Evolutionary conservation across 2,888 invertebrate species (phyloP).

Genomic region (Sisyra nigra): DNA sequence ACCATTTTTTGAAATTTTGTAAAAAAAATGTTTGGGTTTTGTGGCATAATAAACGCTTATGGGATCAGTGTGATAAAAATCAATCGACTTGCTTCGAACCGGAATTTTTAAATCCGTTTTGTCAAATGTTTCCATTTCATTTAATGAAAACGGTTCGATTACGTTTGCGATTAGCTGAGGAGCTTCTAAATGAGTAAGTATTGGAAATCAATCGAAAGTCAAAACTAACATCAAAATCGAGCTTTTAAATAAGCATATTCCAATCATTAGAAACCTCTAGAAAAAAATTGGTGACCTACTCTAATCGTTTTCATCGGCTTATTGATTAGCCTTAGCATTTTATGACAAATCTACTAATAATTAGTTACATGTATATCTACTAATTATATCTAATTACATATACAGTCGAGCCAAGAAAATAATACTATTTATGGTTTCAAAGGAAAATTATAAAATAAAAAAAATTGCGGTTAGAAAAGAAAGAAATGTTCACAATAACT

Average conservation of each 20-base stretch:
- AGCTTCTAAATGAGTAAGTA: conserved; percentile 46
- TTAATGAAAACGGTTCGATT: conserved; percentile 76
- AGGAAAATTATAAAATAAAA: too few species aligned
- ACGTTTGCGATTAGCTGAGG: conserved; percentile 52
- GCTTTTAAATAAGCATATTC: neutral
- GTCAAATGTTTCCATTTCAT: conserved; percentile 74
- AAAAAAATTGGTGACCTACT: too few species aligned
- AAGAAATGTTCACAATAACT: too few species aligned
- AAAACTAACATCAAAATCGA: neutral
- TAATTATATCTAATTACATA: too few species aligned
- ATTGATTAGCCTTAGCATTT: too few species aligned
- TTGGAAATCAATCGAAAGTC: neutral
- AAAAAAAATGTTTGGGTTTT: conserved; percentile 63
- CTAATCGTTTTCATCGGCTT: too few species aligned
- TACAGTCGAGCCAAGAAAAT: too few species aligned
- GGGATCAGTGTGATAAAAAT: conserved; percentile 58
- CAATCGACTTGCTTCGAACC: conserved; percentile 50
- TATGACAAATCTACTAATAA: too few species aligned
- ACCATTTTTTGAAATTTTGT: conserved; percentile 63
- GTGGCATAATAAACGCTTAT: conserved; percentile 69
- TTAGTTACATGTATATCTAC: too few species aligned
- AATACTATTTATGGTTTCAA: too few species aligned
- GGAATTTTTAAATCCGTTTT: conserved; percentile 58
- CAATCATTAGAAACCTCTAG: too few species aligned
- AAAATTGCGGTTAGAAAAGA: too few species aligned